phyloP scores from a whole-genome alignment of 2,888 invertebrate genomes.

The Cantharis rustica region DNA sequence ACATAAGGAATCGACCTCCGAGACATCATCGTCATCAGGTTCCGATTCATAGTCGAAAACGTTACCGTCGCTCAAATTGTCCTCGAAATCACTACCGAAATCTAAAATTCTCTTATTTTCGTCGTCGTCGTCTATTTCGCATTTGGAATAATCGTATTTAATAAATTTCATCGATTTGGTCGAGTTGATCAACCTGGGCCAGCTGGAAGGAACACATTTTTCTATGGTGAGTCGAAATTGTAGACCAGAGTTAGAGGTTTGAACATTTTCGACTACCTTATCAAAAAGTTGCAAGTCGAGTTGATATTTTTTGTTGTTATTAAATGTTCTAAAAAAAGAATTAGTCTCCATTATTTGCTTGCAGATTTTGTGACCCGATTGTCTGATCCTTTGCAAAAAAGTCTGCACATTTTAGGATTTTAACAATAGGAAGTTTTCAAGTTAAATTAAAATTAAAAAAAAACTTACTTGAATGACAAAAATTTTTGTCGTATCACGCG shows the following conservation, averaged over 20 bases:
- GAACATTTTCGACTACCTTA: constrained; percentile 36
- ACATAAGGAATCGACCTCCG: neutral
- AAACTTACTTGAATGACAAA: constrained; percentile 45
- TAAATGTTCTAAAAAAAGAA: constrained; percentile 38
- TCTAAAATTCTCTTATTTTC: constrained; percentile 33
- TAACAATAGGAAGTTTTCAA: too few species aligned
- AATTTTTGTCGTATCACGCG: constrained; percentile 39
- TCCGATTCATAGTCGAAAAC: constrained; percentile 33
- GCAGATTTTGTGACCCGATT: too few species aligned
- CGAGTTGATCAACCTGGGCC: constrained; percentile 45
- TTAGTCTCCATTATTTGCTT: too few species aligned
- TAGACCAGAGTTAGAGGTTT: constrained; percentile 41
- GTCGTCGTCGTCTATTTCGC: constrained; percentile 38
- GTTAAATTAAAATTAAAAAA: neutral
- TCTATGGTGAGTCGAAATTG: constrained; percentile 42
- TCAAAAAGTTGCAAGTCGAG: constrained; percentile 45
- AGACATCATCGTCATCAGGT: neutral
- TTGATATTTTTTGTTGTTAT: constrained; percentile 41
- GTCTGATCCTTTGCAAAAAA: too few species aligned
- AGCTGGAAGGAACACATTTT: constrained; percentile 42
- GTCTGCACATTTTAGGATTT: too few species aligned
- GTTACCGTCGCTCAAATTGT: constrained; percentile 20
- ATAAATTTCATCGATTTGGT: constrained; percentile 44
- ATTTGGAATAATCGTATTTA: constrained; percentile 42
- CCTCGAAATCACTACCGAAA: constrained; percentile 16